A percentile compares a stretch with the other conserved stretches of the same genome.
Conservation (phyloP, 2,797 vertebrate genomes). For the Paramormyrops hopkinsi region DNA sequence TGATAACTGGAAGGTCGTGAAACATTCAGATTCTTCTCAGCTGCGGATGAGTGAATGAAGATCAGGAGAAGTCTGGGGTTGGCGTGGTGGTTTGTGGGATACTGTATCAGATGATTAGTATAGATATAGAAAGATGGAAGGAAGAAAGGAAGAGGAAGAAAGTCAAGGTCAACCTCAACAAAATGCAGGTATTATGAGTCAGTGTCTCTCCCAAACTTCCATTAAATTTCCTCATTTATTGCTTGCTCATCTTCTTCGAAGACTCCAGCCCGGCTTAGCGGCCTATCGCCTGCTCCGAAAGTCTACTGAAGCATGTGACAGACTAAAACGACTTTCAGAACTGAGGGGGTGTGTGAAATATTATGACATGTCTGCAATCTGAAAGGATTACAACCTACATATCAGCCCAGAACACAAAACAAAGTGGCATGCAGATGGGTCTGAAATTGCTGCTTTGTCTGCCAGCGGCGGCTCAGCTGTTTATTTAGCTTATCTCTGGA, state of each 20-base stretch:
- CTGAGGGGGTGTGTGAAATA: constrained; percentile 48
- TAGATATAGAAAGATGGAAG: neutral
- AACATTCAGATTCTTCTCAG: neutral
- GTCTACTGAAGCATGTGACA: constrained; percentile 45
- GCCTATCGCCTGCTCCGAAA: constrained; percentile 28
- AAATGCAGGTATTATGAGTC: neutral
- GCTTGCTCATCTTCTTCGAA: neutral
- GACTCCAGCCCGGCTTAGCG: neutral
- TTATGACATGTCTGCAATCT: constrained; percentile 65
- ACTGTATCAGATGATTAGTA: neutral
- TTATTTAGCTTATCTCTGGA: constrained; percentile 63
- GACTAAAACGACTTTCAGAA: constrained; percentile 50
- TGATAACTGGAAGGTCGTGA: neutral
- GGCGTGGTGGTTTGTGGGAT: neutral
- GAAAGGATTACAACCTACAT: constrained; percentile 74
- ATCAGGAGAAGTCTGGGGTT: neutral
- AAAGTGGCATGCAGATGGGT: constrained; percentile 64
- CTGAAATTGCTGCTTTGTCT: constrained; percentile 75
- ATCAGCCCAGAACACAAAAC: constrained; percentile 58
- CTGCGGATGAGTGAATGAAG: neutral
- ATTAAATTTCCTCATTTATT: neutral
- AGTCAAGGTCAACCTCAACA: neutral
- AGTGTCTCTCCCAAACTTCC: neutral
- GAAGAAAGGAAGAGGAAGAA: neutral
- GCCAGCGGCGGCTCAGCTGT: constrained; percentile 63